A percentile compares a stretch with the other conserved stretches of the same genome.
Conservation (phyloP, 1,140 invertebrate genomes). For the Diuraphis noxia region DNA sequence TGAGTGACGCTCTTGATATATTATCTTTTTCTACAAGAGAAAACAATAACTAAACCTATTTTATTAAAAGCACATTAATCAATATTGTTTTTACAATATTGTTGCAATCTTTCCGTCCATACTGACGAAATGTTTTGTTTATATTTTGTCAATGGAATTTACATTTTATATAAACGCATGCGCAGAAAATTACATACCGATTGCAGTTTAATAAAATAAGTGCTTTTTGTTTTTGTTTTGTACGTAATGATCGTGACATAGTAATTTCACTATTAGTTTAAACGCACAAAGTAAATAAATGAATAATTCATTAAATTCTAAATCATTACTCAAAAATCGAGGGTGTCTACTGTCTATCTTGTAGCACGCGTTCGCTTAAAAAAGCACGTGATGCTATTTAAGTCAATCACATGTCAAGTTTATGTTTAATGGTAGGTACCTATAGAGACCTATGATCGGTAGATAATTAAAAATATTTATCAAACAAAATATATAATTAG, state of each 20-base stretch:
- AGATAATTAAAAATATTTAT: background rate
- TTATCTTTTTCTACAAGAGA: background rate
- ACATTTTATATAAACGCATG: background rate
- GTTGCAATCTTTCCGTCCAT: background rate
- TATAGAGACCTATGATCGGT: too few relatives aligned
- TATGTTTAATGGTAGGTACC: too few relatives aligned
- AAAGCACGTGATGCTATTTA: background rate
- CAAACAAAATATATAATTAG: background rate
- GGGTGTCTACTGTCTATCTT: background rate
- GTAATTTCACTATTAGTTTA: background rate
- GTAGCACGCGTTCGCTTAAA: background rate
- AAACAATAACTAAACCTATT: background rate
- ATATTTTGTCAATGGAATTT: background rate
- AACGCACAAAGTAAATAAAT: background rate
- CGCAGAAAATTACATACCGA: background rate
- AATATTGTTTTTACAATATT: conserved; percentile 9
- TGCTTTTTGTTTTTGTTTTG: background rate
- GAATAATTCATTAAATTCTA: background rate
- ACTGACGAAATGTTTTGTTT: background rate
- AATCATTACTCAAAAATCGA: background rate
- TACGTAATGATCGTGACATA: background rate
- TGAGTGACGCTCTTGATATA: background rate
- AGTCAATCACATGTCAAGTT: background rate
- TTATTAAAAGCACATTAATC: background rate
- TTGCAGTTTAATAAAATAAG: background rate